These are phyloP conservation scores for Malurus leucopterus DNA, from an alignment of 2,797 vertebrate genomes.

Conservation along the genomic window DNA sequence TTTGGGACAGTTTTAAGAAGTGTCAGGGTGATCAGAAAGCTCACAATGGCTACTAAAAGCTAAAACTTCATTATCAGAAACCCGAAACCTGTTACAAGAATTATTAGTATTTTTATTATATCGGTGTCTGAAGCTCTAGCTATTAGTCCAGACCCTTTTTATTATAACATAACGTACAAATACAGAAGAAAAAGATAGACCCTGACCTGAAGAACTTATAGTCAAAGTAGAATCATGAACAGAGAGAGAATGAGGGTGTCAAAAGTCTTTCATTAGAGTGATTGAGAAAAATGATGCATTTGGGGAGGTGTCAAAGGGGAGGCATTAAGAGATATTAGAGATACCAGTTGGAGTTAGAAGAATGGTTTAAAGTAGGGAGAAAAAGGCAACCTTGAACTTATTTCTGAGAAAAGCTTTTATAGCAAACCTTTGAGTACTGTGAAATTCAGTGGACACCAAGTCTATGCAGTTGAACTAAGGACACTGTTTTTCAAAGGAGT, in stretches of 20 bases:
- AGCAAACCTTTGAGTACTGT: constrained; percentile 31
- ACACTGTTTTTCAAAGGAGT: constrained; percentile 24
- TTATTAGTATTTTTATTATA: constrained; percentile 30
- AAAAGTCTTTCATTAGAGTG: constrained; percentile 59
- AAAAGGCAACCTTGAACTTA: constrained; percentile 57
- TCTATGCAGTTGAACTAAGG: constrained; percentile 48
- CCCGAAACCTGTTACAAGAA: not conserved
- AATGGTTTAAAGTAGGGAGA: constrained; percentile 37
- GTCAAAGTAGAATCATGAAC: constrained; percentile 41
- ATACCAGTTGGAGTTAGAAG: constrained; percentile 47
- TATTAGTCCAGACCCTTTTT: constrained; percentile 24
- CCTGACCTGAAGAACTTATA: constrained; percentile 54
- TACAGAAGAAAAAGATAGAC: constrained; percentile 31
- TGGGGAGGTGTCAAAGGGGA: constrained; percentile 66
- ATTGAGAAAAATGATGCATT: constrained; percentile 61
- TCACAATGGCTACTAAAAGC: not conserved
- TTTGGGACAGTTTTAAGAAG: not conserved
- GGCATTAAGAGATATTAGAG: constrained; percentile 56
- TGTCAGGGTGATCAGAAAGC: not conserved
- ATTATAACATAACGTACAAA: constrained; percentile 22
- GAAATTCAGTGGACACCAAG: constrained; percentile 43
- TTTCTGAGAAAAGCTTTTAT: constrained; percentile 57
- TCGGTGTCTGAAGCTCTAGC: not conserved
- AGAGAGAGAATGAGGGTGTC: constrained; percentile 37
- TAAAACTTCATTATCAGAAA: constrained; percentile 16